phyloP scores from a whole-genome alignment of 2,113 vertebrate genomes.

The Synodontis membranacea region DNA sequence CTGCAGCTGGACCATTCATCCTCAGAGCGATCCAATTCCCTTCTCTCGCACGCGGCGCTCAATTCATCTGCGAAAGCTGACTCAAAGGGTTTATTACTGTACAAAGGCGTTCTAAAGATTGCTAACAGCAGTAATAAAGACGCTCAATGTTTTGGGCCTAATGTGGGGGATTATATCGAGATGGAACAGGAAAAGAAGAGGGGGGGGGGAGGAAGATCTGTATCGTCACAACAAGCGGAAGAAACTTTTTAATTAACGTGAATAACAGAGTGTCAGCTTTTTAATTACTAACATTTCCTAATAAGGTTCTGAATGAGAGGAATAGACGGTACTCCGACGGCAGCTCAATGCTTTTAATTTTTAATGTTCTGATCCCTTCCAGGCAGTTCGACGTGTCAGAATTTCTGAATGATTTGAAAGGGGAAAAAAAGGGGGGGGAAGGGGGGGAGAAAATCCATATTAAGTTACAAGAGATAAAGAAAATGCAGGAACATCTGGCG shows the following conservation, averaged over 20 bases:
- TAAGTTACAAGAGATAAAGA: not conserved
- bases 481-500: conserved; percentile 16
- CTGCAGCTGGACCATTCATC: conserved; percentile 47
- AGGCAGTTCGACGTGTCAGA: not conserved
- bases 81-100: conserved; percentile 44
- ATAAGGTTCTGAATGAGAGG: not conserved
- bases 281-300: not conserved
- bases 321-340: not conserved
- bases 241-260: not conserved
- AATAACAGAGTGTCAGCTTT: conserved; percentile 7
- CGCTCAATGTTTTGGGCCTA: not conserved
- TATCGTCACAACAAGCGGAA: not conserved
- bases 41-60: conserved; percentile 24
- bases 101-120: conserved; percentile 42
- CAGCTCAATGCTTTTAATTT: not conserved
- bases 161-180: not conserved
- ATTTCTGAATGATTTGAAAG: not conserved
- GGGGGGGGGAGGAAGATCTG: not conserved
- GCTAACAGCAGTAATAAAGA: conserved; percentile 43
- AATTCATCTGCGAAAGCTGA: conserved; percentile 45
- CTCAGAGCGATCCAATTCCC: conserved; percentile 46
- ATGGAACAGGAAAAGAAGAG: not conserved
- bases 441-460: not conserved
- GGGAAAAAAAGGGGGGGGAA: not conserved
- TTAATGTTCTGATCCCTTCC: not conserved